A percentile compares a stretch with the other conserved stretches of the same genome.
Conservation (phyloP, 2,797 vertebrate genomes). For the Lateolabrax maculatus region DNA sequence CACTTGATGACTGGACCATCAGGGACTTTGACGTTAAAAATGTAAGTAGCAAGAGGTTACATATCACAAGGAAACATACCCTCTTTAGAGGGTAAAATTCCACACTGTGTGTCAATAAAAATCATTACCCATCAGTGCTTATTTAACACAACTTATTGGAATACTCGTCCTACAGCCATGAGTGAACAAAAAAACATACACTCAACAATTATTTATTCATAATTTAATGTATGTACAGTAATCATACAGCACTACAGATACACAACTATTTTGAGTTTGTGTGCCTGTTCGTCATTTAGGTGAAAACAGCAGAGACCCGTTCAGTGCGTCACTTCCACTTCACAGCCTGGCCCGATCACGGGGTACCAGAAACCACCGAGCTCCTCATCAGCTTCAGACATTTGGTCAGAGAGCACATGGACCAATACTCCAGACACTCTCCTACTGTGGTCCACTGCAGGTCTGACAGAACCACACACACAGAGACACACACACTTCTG, state of each 20-base stretch:
- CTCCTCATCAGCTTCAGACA: slow-evolving; percentile 96
- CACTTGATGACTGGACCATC: slow-evolving; percentile 95
- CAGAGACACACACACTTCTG: not conserved
- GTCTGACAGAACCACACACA: slow-evolving; percentile 73
- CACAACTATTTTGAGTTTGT: not conserved
- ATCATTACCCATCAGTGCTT: not conserved
- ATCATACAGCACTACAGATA: not conserved
- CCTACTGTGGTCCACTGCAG: slow-evolving; percentile 97
- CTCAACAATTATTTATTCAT: not conserved
- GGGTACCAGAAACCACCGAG: slow-evolving; percentile 94
- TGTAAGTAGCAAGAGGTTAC: slow-evolving; percentile 78
- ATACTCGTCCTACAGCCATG: not conserved
- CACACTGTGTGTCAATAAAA: not conserved
- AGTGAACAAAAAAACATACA: not conserved
- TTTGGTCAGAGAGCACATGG: slow-evolving; percentile 93
- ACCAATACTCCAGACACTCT: slow-evolving; percentile 88
- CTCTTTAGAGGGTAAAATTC: not conserved
- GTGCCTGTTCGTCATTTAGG: slow-evolving; percentile 73
- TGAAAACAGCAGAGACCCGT: slow-evolving; percentile 89
- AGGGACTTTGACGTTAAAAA: slow-evolving; percentile 94
- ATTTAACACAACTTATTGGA: not conserved
- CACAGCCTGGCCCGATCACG: slow-evolving; percentile 97
- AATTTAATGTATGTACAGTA: not conserved
- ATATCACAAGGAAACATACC: not conserved
- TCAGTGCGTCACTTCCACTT: slow-evolving; percentile 94